Percentiles rank a stretch among this genome's conserved stretches.
Evolutionary conservation across 2,113 vertebrate species (phyloP).

Genomic region (Oreochromis niloticus): DNA sequence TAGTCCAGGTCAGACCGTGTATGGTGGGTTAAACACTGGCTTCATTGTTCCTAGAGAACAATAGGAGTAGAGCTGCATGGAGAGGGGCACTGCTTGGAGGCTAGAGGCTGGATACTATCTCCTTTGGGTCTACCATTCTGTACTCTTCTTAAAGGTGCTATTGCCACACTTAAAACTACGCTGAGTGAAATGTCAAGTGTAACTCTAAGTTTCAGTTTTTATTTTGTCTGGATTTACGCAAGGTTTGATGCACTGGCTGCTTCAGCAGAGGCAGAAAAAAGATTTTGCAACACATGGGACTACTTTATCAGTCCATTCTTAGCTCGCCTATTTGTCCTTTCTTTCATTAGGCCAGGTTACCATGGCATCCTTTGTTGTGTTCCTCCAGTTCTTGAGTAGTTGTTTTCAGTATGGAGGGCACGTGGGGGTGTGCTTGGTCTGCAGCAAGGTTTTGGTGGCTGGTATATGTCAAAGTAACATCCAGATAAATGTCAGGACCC

Average conservation of each 20-base stretch:
- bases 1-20: constrained; percentile 2
- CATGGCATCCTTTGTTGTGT: background rate
- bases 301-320: background rate
- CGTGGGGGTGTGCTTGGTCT: background rate
- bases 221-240: background rate
- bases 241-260: background rate
- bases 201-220: background rate
- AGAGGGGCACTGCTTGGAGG: constrained; percentile 33
- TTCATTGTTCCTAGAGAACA: constrained; percentile 59
- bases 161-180: background rate
- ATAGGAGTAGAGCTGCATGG: constrained; percentile 28
- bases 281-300: background rate
- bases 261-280: background rate
- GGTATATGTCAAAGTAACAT: background rate
- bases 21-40: constrained; percentile 45
- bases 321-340: background rate
- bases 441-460: background rate
- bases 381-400: background rate
- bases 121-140: background rate
- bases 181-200: background rate
- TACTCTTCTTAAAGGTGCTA: background rate
- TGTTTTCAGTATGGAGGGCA: background rate
- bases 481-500: background rate
- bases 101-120: background rate
- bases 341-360: background rate